These are phyloP conservation scores for Eilema griseolum DNA, from an alignment of 2,888 invertebrate genomes.

Conservation along the genomic window DNA sequence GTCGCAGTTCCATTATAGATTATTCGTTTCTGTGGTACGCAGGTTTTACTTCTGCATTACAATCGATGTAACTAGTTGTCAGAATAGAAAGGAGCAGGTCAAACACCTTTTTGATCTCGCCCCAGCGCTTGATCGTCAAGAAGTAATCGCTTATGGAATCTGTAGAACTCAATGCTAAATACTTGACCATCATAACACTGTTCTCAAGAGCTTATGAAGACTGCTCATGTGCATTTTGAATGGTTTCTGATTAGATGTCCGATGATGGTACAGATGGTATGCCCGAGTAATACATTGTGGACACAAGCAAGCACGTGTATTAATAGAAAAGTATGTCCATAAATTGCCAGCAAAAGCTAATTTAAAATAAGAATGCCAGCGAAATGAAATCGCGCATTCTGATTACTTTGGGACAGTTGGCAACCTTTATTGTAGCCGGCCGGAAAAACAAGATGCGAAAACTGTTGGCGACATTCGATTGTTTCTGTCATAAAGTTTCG, in stretches of 20 bases:
- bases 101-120: neutral
- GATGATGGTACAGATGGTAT: neutral
- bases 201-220: neutral
- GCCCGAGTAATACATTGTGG: neutral
- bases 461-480: slow-evolving; percentile 43
- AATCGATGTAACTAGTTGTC: no score
- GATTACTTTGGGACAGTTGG: slow-evolving; percentile 30
- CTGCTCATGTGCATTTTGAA: neutral
- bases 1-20: neutral
- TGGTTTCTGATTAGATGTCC: neutral
- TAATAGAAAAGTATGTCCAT: slow-evolving; percentile 13
- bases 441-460: slow-evolving; percentile 38
- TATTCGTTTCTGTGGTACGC: neutral
- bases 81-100: no score
- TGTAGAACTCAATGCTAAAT: neutral
- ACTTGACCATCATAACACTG: neutral
- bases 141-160: neutral
- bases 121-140: neutral
- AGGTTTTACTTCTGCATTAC: no score
- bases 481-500: slow-evolving; percentile 48
- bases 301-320: neutral
- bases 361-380: slow-evolving; percentile 19
- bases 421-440: slow-evolving; percentile 21
- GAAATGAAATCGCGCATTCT: slow-evolving; percentile 15
- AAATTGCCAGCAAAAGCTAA: slow-evolving; percentile 19